Base-by-base conservation (phyloP, 2,113 vertebrate genomes). In the Hydropotes inermis region DNA sequence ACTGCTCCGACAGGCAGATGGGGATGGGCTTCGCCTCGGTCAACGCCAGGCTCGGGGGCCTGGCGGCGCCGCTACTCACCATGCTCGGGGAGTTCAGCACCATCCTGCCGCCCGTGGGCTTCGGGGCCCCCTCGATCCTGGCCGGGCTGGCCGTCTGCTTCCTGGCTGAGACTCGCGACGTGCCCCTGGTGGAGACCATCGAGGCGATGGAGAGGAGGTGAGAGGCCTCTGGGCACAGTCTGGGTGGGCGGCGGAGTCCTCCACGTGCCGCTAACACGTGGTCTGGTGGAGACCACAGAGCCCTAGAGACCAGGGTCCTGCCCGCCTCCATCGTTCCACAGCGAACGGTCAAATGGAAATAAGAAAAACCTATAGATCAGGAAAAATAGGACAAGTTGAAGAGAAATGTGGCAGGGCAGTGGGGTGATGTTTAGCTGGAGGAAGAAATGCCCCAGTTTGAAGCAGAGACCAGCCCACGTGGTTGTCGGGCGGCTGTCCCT, bases 21-120 rank as follows among this genome's bases (percentile, higher is more conserved):
- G 99, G 99, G 39, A 99, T 99, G 85, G 99, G 99, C 7, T 98
- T 99, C 6, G 98, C 98, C 30, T 98, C 98, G 0, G 99, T 99
- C 99, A 99, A 98, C 11, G 99, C 99, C 6, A 98, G 99, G 61
- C 85, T 99, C 1, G 99, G 99, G 4, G 99, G 99, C 7, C 98
- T 99, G 61, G 98, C 97, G 2, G 99, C 99, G 0, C 99, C 99
- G 0, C 67, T 99, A 25, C 98, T 99, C 96, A 99, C 99, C 98
- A 97, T 99, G 58, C 95, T 99, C 0, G 97, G 99, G 17, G 98
- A 97, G 93, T 97, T 98, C 47, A 98, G 91, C 67, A 76, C 98
- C 0, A 0, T 97, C 36, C 95, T 97, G 2, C 99, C 99, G 0
- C 98, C 99, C 14, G 1, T 99, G 85, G 98, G 99, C 92, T 99